These are phyloP conservation scores for Tenrec ecaudatus DNA, from an alignment of 2,113 vertebrate genomes.

Conservation along the genomic window DNA sequence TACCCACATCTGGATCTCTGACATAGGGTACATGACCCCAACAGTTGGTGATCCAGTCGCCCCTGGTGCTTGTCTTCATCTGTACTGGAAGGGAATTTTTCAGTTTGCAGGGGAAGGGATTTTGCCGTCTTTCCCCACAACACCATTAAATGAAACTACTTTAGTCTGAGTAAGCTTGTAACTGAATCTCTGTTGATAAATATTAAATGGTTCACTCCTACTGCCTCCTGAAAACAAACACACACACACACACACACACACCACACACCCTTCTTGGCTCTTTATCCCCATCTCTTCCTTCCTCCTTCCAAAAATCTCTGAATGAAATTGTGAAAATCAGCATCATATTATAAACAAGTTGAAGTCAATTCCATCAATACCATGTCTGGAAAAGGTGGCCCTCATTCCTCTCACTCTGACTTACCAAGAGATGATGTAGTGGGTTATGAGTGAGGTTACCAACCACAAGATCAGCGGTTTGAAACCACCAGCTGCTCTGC, in stretches of 20 bases:
- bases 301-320: slow-evolving; percentile 43
- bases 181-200: slow-evolving; percentile 2
- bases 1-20: background rate
- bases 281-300: background rate
- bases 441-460: too few relatives aligned
- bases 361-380: slow-evolving; percentile 6
- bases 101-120: background rate
- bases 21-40: background rate
- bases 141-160: background rate
- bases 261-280: too few relatives aligned
- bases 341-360: slow-evolving; percentile 36
- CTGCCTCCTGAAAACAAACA: slow-evolving; percentile 36
- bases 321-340: slow-evolving; percentile 57
- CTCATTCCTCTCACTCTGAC: background rate
- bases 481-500: too few relatives aligned
- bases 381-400: background rate
- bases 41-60: background rate
- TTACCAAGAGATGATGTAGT: background rate
- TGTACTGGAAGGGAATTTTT: background rate
- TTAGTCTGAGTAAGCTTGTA: background rate
- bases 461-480: too few relatives aligned
- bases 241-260: too few relatives aligned
- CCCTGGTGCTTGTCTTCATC: background rate
- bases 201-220: slow-evolving; percentile 19
- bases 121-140: background rate